phyloP scores from a whole-genome alignment of 2,888 invertebrate genomes.

The Drosophila kuntzei region DNA sequence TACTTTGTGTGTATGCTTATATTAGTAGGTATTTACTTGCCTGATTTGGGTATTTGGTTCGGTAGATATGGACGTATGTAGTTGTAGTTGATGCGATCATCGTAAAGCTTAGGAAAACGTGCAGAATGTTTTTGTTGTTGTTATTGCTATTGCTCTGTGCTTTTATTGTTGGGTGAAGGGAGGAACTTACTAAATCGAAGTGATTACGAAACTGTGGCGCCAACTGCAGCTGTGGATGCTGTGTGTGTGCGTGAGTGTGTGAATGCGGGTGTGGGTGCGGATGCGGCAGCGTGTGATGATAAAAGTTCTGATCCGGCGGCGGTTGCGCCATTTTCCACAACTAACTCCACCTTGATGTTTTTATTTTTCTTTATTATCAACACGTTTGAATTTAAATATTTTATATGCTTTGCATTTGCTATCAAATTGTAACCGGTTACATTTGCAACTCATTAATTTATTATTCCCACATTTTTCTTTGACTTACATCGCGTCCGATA shows the following conservation, averaged over 20 bases:
- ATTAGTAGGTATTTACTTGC: slow-evolving; percentile 41
- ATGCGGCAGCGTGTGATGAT: slow-evolving; percentile 69
- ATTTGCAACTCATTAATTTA: slow-evolving; percentile 57
- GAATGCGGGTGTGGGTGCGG: slow-evolving; percentile 55
- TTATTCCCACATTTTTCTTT: slow-evolving; percentile 67
- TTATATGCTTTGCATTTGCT: slow-evolving; percentile 27
- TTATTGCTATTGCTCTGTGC: background rate
- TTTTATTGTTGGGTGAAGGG: background rate
- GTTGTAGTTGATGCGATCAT: slow-evolving; percentile 78
- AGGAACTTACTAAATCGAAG: slow-evolving; percentile 75
- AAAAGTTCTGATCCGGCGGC: slow-evolving; percentile 78
- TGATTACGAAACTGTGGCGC: slow-evolving; percentile 78
- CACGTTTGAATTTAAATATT: slow-evolving; percentile 34
- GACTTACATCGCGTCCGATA: slow-evolving; percentile 54
- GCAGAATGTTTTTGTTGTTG: slow-evolving; percentile 13
- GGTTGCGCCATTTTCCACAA: slow-evolving; percentile 78
- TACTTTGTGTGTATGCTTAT: background rate
- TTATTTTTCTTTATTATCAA: slow-evolving; percentile 28
- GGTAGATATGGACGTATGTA: slow-evolving; percentile 76
- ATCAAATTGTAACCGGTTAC: slow-evolving; percentile 66
- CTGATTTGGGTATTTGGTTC: slow-evolving; percentile 69
- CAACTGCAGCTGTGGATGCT: slow-evolving; percentile 75
- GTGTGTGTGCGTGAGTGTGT: slow-evolving; percentile 50
- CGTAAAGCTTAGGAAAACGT: slow-evolving; percentile 62
- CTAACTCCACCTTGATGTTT: slow-evolving; percentile 37